Percentiles rank a stretch among this genome's conserved stretches.
Evolutionary conservation across 2,888 invertebrate species (phyloP).

Genomic region (Hypsopygia costalis): DNA sequence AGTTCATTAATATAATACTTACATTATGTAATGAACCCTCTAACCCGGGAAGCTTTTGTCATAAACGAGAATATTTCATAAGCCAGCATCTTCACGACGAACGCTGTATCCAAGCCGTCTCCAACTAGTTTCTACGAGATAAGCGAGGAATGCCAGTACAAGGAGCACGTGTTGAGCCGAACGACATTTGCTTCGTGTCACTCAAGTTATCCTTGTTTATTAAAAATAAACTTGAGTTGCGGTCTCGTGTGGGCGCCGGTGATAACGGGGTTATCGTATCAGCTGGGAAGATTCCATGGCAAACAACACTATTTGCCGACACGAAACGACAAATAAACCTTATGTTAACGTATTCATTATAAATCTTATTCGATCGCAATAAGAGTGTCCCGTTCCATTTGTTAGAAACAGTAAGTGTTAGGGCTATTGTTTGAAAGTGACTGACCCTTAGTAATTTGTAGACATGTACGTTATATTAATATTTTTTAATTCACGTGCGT

Average conservation of each 20-base stretch:
- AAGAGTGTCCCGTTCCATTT: neutral
- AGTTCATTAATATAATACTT: no score
- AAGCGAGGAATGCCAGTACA: conserved; percentile 4
- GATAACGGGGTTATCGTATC: conserved; percentile 62
- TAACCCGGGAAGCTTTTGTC: no score
- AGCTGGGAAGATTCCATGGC: conserved; percentile 73
- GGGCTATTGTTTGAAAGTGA: neutral
- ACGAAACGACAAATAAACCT: conserved; percentile 23
- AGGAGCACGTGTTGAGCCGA: conserved; percentile 24
- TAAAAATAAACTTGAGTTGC: conserved; percentile 41
- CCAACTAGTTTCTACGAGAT: neutral
- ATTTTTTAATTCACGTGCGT: no score
- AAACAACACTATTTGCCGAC: conserved; percentile 47
- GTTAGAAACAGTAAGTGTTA: neutral
- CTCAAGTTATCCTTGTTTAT: conserved; percentile 29
- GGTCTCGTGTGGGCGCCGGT: conserved; percentile 53
- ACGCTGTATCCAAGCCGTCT: neutral
- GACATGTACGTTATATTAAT: no score
- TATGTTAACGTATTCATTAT: conserved; percentile 12
- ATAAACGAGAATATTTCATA: conserved; percentile 7
- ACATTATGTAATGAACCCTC: no score
- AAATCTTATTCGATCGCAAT: conserved; percentile 1
- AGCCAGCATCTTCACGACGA: neutral
- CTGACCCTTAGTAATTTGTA: no score
- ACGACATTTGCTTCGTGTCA: conserved; percentile 20